Percentiles rank a stretch among this genome's conserved stretches.
Conservation (phyloP, 2,113 vertebrate species). For the Astur gentilis region DNA sequence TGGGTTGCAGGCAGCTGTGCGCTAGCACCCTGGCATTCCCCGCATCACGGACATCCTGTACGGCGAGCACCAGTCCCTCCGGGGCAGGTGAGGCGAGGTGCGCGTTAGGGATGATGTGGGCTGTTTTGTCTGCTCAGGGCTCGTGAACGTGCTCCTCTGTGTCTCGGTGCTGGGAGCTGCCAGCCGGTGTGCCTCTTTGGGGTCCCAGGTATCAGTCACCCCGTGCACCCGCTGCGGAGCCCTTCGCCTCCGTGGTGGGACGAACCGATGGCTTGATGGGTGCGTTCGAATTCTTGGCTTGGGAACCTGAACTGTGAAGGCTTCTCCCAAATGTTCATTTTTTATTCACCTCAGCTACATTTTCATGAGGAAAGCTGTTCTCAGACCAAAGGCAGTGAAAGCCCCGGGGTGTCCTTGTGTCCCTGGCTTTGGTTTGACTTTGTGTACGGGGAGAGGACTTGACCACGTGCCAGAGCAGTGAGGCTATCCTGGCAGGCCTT, state of each 20-base stretch:
- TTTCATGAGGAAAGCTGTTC: neutral
- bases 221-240: accelerated
- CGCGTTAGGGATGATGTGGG: neutral
- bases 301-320: neutral
- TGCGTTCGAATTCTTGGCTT: neutral
- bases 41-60: accelerated
- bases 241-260: neutral
- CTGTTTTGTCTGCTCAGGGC: neutral
- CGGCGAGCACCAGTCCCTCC: neutral
- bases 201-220: neutral
- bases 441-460: slow-evolving; percentile 19
- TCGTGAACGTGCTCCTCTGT: accelerated
- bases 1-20: neutral
- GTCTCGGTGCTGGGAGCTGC: neutral
- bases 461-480: slow-evolving; percentile 35
- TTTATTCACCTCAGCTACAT: neutral
- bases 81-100: neutral
- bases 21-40: accelerated
- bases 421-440: slow-evolving; percentile 39
- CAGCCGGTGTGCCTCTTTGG: neutral
- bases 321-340: neutral
- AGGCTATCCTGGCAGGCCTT: slow-evolving; percentile 52
- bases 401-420: neutral
- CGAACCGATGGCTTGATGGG: accelerated
- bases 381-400: neutral